Evolutionary conservation across 2,797 vertebrate genomes (phyloP).

Genomic region (Anniella stebbinsi): DNA sequence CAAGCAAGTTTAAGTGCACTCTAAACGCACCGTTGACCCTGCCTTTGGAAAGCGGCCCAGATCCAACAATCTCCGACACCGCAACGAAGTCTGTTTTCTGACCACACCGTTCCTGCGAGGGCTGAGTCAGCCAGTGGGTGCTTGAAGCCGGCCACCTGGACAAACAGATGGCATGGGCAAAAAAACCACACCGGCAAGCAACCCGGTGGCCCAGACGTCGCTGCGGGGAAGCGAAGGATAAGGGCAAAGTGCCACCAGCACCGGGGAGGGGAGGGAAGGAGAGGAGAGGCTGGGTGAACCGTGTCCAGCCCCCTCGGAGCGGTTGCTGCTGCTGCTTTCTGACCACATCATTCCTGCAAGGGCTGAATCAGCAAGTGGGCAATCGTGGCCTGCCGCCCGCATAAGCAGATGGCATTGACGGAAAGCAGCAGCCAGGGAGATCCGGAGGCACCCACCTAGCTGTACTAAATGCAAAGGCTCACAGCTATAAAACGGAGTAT

Average conservation of each 20-base stretch:
- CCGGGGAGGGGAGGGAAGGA: not conserved
- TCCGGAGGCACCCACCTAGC: no score
- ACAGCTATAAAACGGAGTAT: not conserved
- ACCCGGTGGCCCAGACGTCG: no score
- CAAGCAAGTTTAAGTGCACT: not conserved
- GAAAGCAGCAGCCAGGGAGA: not conserved
- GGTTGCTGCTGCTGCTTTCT: not conserved
- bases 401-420: not conserved
- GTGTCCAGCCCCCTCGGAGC: not conserved
- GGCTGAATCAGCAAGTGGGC: conserved; percentile 10
- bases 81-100: not conserved
- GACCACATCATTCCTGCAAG: not conserved
- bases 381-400: not conserved
- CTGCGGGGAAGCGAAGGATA: no score
- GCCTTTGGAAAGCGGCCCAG: not conserved
- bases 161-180: not conserved
- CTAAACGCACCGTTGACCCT: not conserved
- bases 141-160: not conserved
- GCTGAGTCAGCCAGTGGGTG: conserved; percentile 3
- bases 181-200: no score
- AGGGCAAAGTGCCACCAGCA: not conserved
- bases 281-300: not conserved
- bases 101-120: not conserved
- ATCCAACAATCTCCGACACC: not conserved
- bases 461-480: not conserved